phyloP scores from a whole-genome alignment of 2,113 vertebrate genomes.

The Tiliqua scincoides region DNA sequence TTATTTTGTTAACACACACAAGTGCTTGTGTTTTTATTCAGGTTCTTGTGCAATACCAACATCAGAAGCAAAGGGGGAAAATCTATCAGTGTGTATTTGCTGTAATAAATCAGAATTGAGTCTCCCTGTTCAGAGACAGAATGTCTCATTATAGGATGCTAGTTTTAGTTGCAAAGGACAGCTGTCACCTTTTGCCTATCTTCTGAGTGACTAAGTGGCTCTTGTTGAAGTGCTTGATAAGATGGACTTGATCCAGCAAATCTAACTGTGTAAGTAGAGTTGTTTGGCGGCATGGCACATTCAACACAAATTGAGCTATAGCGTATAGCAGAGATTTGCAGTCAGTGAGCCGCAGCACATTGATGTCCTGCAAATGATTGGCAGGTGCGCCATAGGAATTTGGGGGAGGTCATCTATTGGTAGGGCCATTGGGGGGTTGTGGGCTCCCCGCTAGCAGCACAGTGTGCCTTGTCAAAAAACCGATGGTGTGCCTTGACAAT shows the following conservation, averaged over 20 bases:
- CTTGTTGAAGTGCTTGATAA: background rate
- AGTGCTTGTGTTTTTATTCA: background rate
- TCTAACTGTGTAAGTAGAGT: background rate
- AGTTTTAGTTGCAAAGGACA: background rate
- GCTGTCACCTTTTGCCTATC: background rate
- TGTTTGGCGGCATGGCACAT: background rate
- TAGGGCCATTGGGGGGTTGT: too few species aligned
- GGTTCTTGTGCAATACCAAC: background rate
- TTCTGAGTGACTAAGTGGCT: background rate
- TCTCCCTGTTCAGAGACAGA: rapidly evolving
- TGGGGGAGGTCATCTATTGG: too few species aligned
- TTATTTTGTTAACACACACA: background rate
- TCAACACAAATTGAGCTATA: constrained; percentile 42
- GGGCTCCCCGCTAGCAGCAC: too few species aligned
- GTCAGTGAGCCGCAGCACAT: too few species aligned
- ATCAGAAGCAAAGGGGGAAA: background rate
- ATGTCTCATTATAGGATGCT: background rate
- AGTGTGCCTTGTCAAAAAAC: too few species aligned
- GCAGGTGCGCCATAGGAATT: too few species aligned
- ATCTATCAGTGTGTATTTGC: background rate
- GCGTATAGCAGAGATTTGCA: too few species aligned
- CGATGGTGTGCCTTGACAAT: too few species aligned
- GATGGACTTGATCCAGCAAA: background rate
- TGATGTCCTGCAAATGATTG: too few species aligned
- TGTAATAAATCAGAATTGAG: background rate